Percentiles rank a stretch among this genome's conserved stretches.
Evolutionary conservation across 1,140 invertebrate species (phyloP).

Genomic region (Agrypnia vestita): DNA sequence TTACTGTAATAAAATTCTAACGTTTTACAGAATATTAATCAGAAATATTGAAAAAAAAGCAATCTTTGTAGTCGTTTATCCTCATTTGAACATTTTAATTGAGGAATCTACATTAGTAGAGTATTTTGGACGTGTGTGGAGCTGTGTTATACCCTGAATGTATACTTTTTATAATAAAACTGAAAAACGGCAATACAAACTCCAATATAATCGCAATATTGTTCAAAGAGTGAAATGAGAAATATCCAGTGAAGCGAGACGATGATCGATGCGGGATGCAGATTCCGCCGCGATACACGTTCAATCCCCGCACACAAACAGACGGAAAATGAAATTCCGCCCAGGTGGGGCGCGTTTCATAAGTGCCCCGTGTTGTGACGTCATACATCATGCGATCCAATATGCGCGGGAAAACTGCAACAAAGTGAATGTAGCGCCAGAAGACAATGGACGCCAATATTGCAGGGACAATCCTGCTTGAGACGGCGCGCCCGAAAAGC

Average conservation of each 20-base stretch:
- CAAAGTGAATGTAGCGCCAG: slow-evolving; percentile 39
- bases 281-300: slow-evolving; percentile 3
- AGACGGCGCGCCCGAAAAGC: background rate
- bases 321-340: slow-evolving; percentile 10
- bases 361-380: background rate
- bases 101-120: too few species aligned
- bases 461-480: slow-evolving; percentile 13
- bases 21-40: too few species aligned
- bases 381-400: slow-evolving; percentile 49
- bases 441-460: slow-evolving; percentile 43
- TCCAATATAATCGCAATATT: background rate
- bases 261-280: slow-evolving; percentile 29
- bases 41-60: too few species aligned
- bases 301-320: background rate
- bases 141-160: too few species aligned
- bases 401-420: slow-evolving; percentile 43
- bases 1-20: too few species aligned
- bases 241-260: background rate
- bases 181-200: background rate
- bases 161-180: too few species aligned
- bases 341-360: slow-evolving; percentile 12
- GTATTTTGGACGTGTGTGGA: too few species aligned
- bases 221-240: background rate
- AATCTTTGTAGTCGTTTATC: too few species aligned
- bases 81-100: too few species aligned